Conservation (phyloP, 2,888 invertebrate species). For the Athalia rosae region DNA sequence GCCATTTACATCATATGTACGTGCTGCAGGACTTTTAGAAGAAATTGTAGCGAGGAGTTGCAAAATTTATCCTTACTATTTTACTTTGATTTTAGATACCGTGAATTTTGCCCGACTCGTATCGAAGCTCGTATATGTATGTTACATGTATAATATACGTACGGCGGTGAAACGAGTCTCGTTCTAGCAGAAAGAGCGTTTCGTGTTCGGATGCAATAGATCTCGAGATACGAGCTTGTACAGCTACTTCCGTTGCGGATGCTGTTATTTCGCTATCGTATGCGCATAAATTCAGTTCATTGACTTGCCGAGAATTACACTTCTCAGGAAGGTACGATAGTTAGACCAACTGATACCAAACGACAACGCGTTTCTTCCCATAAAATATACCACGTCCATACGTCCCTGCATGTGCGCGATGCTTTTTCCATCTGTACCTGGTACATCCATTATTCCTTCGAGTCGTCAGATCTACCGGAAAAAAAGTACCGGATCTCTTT, state of each 20-base stretch:
- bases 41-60: not conserved
- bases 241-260: slow-evolving; percentile 25
- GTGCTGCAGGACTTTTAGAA: not conserved
- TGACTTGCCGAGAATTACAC: not conserved
- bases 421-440: no score
- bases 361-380: no score
- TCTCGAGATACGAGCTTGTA: slow-evolving; percentile 49
- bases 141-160: no score
- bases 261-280: slow-evolving; percentile 19
- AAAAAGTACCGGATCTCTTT: no score
- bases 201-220: slow-evolving; percentile 58
- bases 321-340: not conserved
- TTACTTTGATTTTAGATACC: no score
- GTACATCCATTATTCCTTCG: no score
- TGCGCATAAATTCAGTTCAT: slow-evolving; percentile 37
- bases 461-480: no score
- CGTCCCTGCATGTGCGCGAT: no score
- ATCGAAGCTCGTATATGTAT: not conserved
- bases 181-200: slow-evolving; percentile 38
- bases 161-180: not conserved
- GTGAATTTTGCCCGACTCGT: slow-evolving; percentile 27
- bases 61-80: no score
- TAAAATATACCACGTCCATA: no score
- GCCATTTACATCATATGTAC: not conserved
- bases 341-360: not conserved